Base-by-base conservation (phyloP, 2,888 invertebrate species). In the Tachystola acroxantha region DNA sequence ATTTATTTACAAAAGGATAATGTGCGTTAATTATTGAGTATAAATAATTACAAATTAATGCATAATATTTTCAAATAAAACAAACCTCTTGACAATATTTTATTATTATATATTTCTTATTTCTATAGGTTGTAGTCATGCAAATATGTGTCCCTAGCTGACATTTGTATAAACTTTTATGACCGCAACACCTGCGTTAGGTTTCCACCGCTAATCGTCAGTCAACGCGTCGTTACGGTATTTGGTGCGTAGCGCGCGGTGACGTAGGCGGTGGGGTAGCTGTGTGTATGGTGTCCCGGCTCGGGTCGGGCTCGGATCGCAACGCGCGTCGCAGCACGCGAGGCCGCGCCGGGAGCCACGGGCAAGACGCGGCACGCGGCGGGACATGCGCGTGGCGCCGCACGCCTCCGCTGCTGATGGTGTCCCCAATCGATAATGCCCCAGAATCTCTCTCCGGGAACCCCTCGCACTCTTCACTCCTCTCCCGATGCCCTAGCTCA, bases 351-450 rank as follows among this genome's bases (percentile, higher is more conserved):
- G 6, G 43, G 39, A 32, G 36, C 53, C 53, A 43, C 50, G 19
- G 22, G 20, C 37, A 11, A 28, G 13, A 40, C 19, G 26, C 26
- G 25, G 51, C 53, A 40, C 45, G 48, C 47, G 45, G 13, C 48
- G 51, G 57, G 69, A 57, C 72, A 71, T 75, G 77, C 76, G 76
- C 75, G 64, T 54, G 60, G 65, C 58, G 65, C 63, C 51, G 52
- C 16, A 16, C 16, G 16, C 16, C 16, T 16, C 16, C 16, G 45
- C 64, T 68, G 71, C 72, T 80, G 80, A 71, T 78, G 80, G 79
- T 73, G 66, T 58, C 60, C 57, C 66, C 64, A 80, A 85, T 86
- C 85, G 79, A 85, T 84, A 82, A 67, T 63, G 65, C 67, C 75
- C 79, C 80, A 78, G 71, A 73, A 76, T 77, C 76, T 67, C 62